phyloP scores from a whole-genome alignment of 2,888 invertebrate species.

The Dolichopus griseipennis region DNA sequence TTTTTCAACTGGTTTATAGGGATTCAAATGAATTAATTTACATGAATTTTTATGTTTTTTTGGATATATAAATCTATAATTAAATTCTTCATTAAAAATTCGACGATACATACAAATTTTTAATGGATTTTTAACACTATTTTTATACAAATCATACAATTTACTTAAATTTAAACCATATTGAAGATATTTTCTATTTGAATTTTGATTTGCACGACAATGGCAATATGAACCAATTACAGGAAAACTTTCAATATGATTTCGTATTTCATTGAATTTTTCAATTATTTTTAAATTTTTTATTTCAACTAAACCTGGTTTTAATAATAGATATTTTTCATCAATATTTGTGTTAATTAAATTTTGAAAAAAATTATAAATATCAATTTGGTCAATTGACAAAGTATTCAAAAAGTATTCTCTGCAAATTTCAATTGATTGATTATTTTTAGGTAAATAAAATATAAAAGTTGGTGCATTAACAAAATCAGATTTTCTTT shows the following conservation, averaged over 20 bases:
- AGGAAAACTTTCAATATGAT: background rate
- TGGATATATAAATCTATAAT: background rate
- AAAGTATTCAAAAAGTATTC: background rate
- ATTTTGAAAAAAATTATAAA: background rate
- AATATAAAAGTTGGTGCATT: background rate
- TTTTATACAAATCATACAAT: background rate
- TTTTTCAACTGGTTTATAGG: too few relatives aligned
- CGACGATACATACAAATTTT: background rate
- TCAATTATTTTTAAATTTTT: background rate
- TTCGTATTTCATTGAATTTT: background rate
- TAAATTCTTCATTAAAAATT: constrained; percentile 4
- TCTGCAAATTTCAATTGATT: background rate
- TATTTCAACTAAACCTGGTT: background rate
- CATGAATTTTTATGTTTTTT: background rate
- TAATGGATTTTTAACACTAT: background rate
- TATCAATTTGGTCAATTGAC: background rate
- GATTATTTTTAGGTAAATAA: background rate
- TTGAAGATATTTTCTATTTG: background rate
- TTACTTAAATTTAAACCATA: background rate
- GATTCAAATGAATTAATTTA: background rate
- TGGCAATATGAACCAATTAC: background rate
- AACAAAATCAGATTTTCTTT: background rate
- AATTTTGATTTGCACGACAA: background rate
- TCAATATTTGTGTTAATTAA: background rate
- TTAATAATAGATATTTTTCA: background rate